These are phyloP conservation scores for Nothura maculosa DNA, from an alignment of 2,797 vertebrate species.

Conservation along the genomic window DNA sequence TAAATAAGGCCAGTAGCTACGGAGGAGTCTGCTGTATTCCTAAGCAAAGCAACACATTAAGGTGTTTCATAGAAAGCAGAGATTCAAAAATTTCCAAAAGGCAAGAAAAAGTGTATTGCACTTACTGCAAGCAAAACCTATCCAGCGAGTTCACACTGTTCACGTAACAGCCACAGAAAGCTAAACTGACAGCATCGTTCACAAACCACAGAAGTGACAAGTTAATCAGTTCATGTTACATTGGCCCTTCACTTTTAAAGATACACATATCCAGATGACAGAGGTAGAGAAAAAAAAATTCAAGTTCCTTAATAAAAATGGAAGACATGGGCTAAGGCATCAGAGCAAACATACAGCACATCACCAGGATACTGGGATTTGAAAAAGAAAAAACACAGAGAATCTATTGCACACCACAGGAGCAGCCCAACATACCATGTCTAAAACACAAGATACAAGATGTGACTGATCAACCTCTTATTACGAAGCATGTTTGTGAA, in stretches of 20 bases:
- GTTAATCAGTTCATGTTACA: background rate
- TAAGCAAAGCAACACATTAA: background rate
- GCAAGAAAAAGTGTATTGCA: background rate
- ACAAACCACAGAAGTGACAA: background rate
- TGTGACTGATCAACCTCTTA: background rate
- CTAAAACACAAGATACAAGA: background rate
- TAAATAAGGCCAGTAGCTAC: background rate
- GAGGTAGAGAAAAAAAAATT: background rate
- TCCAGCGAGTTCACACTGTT: background rate
- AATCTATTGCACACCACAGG: accelerated
- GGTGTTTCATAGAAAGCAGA: background rate
- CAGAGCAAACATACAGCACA: background rate
- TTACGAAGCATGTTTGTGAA: background rate
- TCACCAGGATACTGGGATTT: background rate
- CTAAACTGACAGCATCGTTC: background rate
- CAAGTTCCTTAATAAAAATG: background rate
- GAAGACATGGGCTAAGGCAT: background rate
- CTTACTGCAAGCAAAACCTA: background rate
- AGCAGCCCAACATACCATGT: background rate
- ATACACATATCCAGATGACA: background rate
- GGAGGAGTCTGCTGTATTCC: background rate
- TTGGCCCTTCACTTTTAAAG: background rate
- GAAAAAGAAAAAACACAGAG: background rate
- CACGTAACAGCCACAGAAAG: background rate
- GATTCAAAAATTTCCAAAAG: background rate